Evolutionary conservation across 92 coral and sea anemone genomes (phyloP), one percentile per base, ranked within the genome.

Genomic region (Zoanthus gigantus): DNA sequence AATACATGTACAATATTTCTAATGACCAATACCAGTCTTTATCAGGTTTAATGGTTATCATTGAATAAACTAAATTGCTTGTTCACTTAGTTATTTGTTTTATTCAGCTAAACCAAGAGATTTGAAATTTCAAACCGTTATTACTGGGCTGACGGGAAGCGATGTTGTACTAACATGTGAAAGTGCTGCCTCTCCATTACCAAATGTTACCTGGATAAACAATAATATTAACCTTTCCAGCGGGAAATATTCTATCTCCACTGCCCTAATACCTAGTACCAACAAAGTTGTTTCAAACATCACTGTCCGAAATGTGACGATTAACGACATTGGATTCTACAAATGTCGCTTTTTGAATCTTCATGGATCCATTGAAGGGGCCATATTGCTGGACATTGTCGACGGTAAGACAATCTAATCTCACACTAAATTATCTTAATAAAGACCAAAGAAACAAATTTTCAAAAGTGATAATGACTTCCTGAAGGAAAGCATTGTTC

Each of bases 131-230:
- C 69, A 63, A 17, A 16, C 69, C 31, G 0, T 63, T n/a, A n/a
- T 5, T 28, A 63, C 23, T 63, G 69, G 69, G 28, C 29, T 63
- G 30, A 63, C 69, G 8, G 69, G 69, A 18, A 63, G 69, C 32
- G 69, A 63, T 63, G 69, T 17, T 23, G 69, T 63, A 18, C n/a
- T 63, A 1, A 16, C 69, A 18, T 63, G 69, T n/a, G 69, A 63
- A 63, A 63, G 69, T n/a, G n/a, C 32, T 8, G 69, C 69, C 23
- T n/a, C 30, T 18, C 69, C 69, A 63, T 1, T 63, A 63, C 69
- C 69, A 4, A 63, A 63, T 63, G 69, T 18, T 63, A 63, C 69
- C 69, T 63, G 69, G 69, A 63, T 63, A 63, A 63, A 63, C 32
- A 7, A 63, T n/a, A 63, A n/a, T 17, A 18, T 63, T 63, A 10